These are phyloP conservation scores for Paralinhomoeus sp. DNA, from an alignment of 2,888 invertebrate species.

Conservation along the genomic window DNA sequence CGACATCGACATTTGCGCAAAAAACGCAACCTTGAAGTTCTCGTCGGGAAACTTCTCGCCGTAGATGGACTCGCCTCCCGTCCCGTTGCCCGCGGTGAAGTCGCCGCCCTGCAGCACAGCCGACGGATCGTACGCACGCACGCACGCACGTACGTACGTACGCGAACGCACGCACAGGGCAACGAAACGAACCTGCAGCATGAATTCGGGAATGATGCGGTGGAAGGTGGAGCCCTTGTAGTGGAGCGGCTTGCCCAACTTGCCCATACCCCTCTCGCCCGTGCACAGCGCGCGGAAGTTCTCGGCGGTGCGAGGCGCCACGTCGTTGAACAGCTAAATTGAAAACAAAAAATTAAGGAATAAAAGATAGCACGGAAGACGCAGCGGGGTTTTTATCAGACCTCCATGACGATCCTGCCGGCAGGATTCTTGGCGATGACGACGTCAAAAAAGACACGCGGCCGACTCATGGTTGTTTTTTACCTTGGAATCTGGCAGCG, in stretches of 20 bases:
- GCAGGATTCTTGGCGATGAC: constrained; percentile 16
- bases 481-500: no score
- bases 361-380: no score
- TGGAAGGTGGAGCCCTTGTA: no score
- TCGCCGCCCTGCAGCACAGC: constrained; percentile 40
- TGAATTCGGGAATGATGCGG: constrained; percentile 80
- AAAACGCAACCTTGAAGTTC: constrained; percentile 68
- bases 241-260: constrained; percentile 31
- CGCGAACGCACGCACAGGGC: no score
- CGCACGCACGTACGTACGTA: no score
- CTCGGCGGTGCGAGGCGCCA: constrained; percentile 25
- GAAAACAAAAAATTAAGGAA: no score
- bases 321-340: constrained; percentile 3
- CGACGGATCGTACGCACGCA: no score
- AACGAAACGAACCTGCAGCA: constrained; percentile 51
- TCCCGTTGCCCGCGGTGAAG: constrained; percentile 69
- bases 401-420: constrained; percentile 22
- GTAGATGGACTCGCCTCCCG: constrained; percentile 76
- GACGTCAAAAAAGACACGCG: constrained; percentile 21
- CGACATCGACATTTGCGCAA: no score
- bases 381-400: no score
- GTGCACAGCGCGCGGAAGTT: constrained; percentile 87
- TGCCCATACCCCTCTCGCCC: constrained; percentile 58
- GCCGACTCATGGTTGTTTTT: constrained; percentile 8
- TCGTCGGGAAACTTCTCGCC: constrained; percentile 86